phyloP scores from a whole-genome alignment of 2,797 vertebrate species.

The Garrulus glandarius region DNA sequence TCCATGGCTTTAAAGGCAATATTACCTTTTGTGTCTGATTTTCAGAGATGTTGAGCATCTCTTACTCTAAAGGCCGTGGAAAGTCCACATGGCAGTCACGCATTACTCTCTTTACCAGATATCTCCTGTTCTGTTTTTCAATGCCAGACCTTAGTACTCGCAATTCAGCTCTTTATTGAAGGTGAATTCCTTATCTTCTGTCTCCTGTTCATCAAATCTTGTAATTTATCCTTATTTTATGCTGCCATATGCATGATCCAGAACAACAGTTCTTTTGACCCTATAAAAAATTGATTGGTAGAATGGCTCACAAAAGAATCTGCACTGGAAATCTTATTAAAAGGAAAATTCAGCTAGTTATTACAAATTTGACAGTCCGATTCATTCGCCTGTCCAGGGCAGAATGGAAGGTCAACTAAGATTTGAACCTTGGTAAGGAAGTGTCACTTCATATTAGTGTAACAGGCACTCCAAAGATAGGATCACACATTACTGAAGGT shows the following conservation, averaged over 20 bases:
- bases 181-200: neutral
- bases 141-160: neutral
- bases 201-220: neutral
- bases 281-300: neutral
- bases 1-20: neutral
- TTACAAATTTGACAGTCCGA: neutral
- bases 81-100: neutral
- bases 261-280: neutral
- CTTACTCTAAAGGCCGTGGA: neutral
- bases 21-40: neutral
- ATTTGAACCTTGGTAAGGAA: constrained; percentile 26
- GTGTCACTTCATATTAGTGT: constrained; percentile 26
- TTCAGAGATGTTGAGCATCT: neutral
- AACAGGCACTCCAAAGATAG: neutral
- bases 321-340: constrained; percentile 21
- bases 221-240: constrained; percentile 7
- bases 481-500: neutral
- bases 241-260: neutral
- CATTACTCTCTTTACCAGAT: neutral
- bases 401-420: constrained; percentile 44
- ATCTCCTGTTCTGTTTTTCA: neutral
- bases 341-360: constrained; percentile 30
- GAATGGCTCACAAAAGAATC: constrained; percentile 13
- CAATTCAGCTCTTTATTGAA: neutral
- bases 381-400: constrained; percentile 20